Percentiles rank a stretch among this genome's conserved stretches.
phyloP scores from a whole-genome alignment of 2,888 invertebrate genomes.

The Auanema sp. region DNA sequence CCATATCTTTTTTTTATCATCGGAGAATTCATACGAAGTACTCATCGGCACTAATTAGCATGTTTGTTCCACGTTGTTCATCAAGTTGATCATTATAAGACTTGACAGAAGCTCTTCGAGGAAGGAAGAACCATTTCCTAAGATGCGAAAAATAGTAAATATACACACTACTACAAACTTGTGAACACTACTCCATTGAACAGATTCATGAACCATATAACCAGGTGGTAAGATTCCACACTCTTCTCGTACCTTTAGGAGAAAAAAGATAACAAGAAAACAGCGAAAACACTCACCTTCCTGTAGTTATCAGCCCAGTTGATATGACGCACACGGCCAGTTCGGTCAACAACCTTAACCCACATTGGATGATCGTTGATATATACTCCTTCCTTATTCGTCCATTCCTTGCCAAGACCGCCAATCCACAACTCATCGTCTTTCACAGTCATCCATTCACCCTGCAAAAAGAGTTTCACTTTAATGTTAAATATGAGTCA shows the following conservation, averaged over 20 bases:
- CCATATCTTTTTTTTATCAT: slow-evolving; percentile 71
- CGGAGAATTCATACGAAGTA: slow-evolving; percentile 79
- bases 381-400: slow-evolving; percentile 75
- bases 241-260: slow-evolving; percentile 76
- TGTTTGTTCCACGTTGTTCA: slow-evolving; percentile 81
- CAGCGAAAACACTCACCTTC: slow-evolving; percentile 62
- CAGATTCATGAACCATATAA: slow-evolving; percentile 96
- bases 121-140: slow-evolving; percentile 90
- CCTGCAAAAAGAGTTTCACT: slow-evolving; percentile 4
- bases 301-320: slow-evolving; percentile 63
- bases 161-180: slow-evolving; percentile 79
- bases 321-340: slow-evolving; percentile 22
- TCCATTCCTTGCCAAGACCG: slow-evolving; percentile 94
- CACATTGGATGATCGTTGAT: slow-evolving; percentile 86
- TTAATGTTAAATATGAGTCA: background rate
- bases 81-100: slow-evolving; percentile 87
- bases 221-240: slow-evolving; percentile 84
- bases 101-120: slow-evolving; percentile 82
- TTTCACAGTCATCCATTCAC: slow-evolving; percentile 95
- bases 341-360: slow-evolving; percentile 72
- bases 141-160: slow-evolving; percentile 77
- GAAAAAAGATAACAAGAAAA: slow-evolving; percentile 78
- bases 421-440: slow-evolving; percentile 85
- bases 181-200: slow-evolving; percentile 82
- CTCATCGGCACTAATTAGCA: slow-evolving; percentile 79